Evolutionary conservation across 2,113 vertebrate genomes (phyloP).

Genomic region (Donacobius atricapilla): DNA sequence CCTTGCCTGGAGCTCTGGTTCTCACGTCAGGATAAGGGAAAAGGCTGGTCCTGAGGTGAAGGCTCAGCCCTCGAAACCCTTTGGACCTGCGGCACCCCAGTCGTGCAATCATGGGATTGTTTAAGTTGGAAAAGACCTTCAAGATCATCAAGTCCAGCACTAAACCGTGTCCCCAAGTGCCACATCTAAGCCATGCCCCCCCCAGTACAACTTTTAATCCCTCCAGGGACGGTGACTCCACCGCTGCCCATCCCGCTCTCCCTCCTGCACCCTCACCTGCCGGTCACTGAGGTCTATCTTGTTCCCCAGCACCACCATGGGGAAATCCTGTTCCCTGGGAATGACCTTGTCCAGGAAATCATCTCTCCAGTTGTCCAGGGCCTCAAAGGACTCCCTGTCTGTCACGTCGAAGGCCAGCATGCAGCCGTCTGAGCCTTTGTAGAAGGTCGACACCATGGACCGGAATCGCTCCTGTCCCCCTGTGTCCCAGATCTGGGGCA

Average conservation of each 20-base stretch:
- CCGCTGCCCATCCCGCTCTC: rapidly evolving
- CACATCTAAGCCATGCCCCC: background rate
- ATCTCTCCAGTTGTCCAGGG: constrained; percentile 75
- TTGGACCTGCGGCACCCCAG: background rate
- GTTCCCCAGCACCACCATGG: constrained; percentile 81
- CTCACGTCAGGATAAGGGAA: rapidly evolving
- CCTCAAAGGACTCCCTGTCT: constrained; percentile 74
- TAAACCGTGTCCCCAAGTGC: background rate
- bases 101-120: background rate
- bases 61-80: rapidly evolving
- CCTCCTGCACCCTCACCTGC: constrained; percentile 63
- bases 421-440: constrained; percentile 80
- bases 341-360: constrained; percentile 77
- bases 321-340: constrained; percentile 67
- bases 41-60: background rate
- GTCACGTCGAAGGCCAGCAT: constrained; percentile 80
- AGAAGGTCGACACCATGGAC: constrained; percentile 80
- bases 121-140: background rate
- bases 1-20: background rate
- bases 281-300: constrained; percentile 77
- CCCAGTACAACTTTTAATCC: background rate
- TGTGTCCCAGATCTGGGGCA: constrained; percentile 80
- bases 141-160: background rate
- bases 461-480: constrained; percentile 82
- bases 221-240: background rate